Evolutionary conservation across 2,797 vertebrate species (phyloP).

Genomic region (Cryptoblepharus egeriae): DNA sequence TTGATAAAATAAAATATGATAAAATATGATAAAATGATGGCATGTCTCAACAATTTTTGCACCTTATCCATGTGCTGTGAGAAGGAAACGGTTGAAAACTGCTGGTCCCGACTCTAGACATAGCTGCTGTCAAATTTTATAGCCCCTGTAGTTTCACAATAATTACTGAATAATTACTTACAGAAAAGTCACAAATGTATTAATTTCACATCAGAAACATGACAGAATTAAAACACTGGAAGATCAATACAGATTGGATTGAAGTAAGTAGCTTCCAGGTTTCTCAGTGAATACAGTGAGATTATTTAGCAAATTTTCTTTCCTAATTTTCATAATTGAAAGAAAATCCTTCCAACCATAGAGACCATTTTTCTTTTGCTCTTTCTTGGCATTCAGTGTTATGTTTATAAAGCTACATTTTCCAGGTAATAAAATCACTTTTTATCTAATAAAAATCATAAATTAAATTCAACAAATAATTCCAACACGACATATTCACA

Average conservation of each 20-base stretch:
- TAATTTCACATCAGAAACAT: too few relatives aligned
- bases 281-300: slow-evolving; percentile 46
- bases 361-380: slow-evolving; percentile 16
- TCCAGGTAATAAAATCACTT: slow-evolving; percentile 51
- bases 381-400: slow-evolving; percentile 24
- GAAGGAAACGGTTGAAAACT: too few relatives aligned
- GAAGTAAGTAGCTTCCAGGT: slow-evolving; percentile 50
- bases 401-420: slow-evolving; percentile 38
- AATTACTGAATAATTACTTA: slow-evolving; percentile 2
- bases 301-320: slow-evolving; percentile 29
- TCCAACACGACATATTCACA: slow-evolving; percentile 67
- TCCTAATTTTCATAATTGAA: slow-evolving; percentile 19
- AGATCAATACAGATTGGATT: slow-evolving; percentile 56
- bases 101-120: too few relatives aligned
- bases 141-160: slow-evolving; percentile 31
- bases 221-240: too few relatives aligned
- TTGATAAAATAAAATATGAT: too few relatives aligned
- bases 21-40: too few relatives aligned
- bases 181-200: slow-evolving; percentile 21
- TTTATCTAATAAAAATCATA: slow-evolving; percentile 48
- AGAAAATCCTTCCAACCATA: slow-evolving; percentile 37
- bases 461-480: slow-evolving; percentile 58
- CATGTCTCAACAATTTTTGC: too few relatives aligned
- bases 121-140: too few relatives aligned
- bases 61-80: too few relatives aligned